Evolutionary conservation across 2,888 invertebrate species (phyloP).

Genomic region (Scaptomyza polygonia): DNA sequence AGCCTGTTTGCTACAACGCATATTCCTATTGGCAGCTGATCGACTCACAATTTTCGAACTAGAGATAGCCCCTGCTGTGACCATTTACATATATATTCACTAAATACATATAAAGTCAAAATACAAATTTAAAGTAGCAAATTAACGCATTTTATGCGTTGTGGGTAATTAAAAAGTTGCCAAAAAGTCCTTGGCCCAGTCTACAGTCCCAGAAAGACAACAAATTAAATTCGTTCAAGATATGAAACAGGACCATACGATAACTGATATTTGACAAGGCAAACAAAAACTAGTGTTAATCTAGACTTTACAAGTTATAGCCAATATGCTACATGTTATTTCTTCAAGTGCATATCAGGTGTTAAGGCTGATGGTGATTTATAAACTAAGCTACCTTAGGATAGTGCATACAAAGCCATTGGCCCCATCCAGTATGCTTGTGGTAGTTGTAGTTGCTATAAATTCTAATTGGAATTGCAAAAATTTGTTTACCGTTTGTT

Average conservation of each 20-base stretch:
- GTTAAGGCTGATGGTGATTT: not conserved
- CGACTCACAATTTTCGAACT: not conserved
- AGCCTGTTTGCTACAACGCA: constrained; percentile 53
- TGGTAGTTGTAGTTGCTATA: constrained; percentile 9
- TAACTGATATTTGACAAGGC: not conserved
- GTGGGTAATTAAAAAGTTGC: constrained; percentile 10
- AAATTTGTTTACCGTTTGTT: constrained; percentile 48
- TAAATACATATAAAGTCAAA: constrained; percentile 18
- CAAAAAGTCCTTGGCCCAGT: constrained; percentile 24
- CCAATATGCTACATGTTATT: too few relatives aligned
- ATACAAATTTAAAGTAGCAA: constrained; percentile 2
- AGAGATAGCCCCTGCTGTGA: not conserved
- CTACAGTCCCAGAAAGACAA: not conserved
- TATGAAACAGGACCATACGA: not conserved
- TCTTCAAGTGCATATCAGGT: too few relatives aligned
- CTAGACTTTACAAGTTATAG: not conserved
- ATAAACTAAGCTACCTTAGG: constrained; percentile 3
- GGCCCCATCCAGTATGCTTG: constrained; percentile 3
- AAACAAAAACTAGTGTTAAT: not conserved
- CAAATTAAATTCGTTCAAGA: not conserved
- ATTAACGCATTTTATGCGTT: constrained; percentile 9
- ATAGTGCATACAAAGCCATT: constrained; percentile 11
- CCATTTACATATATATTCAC: constrained; percentile 4
- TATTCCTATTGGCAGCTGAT: constrained; percentile 34
- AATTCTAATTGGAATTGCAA: constrained; percentile 53